A percentile compares a stretch with the other conserved stretches of the same genome.
These are phyloP conservation scores for Therioaphis trifolii DNA, from an alignment of 2,888 invertebrate species.

Conservation along the genomic window DNA sequence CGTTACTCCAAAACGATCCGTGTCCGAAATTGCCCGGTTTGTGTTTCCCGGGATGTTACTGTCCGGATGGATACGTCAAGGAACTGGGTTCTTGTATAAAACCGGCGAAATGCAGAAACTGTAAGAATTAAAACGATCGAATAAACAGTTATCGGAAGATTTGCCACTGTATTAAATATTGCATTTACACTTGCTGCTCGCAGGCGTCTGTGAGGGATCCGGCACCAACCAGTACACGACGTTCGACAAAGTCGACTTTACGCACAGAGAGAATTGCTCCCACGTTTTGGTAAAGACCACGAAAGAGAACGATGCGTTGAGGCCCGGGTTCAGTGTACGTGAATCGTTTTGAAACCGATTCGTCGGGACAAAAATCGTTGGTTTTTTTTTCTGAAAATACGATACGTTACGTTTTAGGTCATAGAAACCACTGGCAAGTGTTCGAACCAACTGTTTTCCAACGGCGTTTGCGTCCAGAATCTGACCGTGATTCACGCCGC, in stretches of 20 bases:
- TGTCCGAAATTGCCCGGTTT: slow-evolving; percentile 76
- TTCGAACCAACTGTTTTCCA: slow-evolving; percentile 31
- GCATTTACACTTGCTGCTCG: neutral
- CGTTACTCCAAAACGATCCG: slow-evolving; percentile 72
- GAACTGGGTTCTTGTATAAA: slow-evolving; percentile 78
- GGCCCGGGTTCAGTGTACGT: slow-evolving; percentile 58
- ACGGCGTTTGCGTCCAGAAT: slow-evolving; percentile 49
- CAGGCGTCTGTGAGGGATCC: slow-evolving; percentile 78
- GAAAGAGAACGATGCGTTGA: slow-evolving; percentile 56
- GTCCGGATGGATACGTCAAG: slow-evolving; percentile 80
- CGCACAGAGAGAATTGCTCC: slow-evolving; percentile 86
- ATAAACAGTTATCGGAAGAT: neutral
- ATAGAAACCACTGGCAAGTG: slow-evolving; percentile 55
- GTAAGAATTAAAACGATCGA: slow-evolving; percentile 71
- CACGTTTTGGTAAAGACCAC: slow-evolving; percentile 77
- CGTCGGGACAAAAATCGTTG: too few species aligned
- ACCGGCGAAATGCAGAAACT: slow-evolving; percentile 81
- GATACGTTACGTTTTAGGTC: too few species aligned
- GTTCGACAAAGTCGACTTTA: slow-evolving; percentile 83
- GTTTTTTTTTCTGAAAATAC: too few species aligned
- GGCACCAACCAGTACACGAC: slow-evolving; percentile 85
- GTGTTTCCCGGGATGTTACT: slow-evolving; percentile 87
- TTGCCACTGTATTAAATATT: neutral
- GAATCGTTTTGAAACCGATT: too few species aligned
- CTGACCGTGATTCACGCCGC: slow-evolving; percentile 41